Evolutionary conservation across 2,888 invertebrate genomes (phyloP).

Genomic region (Ernsta delagoae): DNA sequence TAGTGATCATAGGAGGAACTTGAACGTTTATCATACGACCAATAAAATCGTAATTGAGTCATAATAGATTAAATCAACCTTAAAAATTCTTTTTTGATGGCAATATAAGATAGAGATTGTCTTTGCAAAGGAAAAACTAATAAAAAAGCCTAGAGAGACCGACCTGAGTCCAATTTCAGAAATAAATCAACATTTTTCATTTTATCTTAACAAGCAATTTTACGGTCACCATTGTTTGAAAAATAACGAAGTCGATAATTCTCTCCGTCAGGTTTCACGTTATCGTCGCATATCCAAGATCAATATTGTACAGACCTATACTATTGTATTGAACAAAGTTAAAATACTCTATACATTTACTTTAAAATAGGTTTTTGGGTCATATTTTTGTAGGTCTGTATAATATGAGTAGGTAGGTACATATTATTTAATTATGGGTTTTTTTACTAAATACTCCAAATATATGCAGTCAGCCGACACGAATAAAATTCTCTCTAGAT

Average conservation of each 20-base stretch:
- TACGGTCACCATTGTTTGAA: conserved; percentile 20
- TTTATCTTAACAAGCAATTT: conserved; percentile 27
- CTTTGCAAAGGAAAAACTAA: too few species aligned
- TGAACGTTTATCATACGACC: too few species aligned
- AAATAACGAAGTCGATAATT: conserved; percentile 8
- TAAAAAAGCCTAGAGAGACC: too few species aligned
- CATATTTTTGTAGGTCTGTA: too few species aligned
- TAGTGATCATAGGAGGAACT: too few species aligned
- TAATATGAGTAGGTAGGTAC: not conserved
- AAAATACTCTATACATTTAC: not conserved
- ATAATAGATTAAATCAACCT: too few species aligned
- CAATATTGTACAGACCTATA: not conserved
- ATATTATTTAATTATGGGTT: not conserved
- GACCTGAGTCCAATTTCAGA: not conserved
- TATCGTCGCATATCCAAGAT: not conserved
- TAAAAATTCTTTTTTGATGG: too few species aligned
- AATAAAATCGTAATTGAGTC: too few species aligned
- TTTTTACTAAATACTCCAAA: not conserved
- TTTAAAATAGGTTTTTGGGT: not conserved
- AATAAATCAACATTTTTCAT: conserved; percentile 19
- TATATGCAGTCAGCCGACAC: too few species aligned
- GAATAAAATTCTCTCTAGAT: not conserved
- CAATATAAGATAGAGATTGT: too few species aligned
- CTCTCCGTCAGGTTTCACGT: not conserved
- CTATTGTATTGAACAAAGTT: not conserved